A percentile compares a stretch with the other conserved stretches of the same genome.
Conservation (phyloP, 2,797 vertebrate genomes). For the Poeciliopsis gracilis region DNA sequence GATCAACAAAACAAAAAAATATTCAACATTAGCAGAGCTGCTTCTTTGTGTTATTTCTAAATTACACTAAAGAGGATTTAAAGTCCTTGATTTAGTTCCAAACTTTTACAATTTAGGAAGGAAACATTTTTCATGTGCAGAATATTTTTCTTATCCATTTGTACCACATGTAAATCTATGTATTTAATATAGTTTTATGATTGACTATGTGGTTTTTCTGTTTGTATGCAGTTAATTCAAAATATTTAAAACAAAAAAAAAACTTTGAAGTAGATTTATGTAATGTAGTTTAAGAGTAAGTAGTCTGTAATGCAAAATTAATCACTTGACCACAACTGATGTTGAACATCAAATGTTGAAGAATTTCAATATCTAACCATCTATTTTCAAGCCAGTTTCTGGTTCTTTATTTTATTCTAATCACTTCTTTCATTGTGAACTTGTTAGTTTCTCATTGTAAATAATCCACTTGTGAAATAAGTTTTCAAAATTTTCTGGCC, state of each 20-base stretch:
- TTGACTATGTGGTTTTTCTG: neutral
- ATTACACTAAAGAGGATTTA: neutral
- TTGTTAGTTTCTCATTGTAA: neutral
- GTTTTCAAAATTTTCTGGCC: neutral
- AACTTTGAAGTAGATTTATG: neutral
- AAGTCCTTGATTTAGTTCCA: neutral
- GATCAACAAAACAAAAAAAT: slow-evolving; percentile 11
- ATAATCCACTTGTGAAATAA: neutral
- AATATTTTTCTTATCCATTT: neutral
- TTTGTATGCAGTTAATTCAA: neutral
- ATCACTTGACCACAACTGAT: neutral
- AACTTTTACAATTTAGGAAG: neutral
- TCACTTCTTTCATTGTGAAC: neutral
- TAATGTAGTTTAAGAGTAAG: neutral
- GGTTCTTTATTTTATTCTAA: neutral
- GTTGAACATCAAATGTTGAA: neutral
- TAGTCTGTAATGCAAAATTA: neutral
- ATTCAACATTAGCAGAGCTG: neutral
- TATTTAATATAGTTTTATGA: neutral
- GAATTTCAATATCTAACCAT: neutral
- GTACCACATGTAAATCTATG: neutral
- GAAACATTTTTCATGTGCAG: neutral
- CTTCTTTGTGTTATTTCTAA: slow-evolving; percentile 22
- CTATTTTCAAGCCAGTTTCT: neutral
- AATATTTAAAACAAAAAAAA: neutral